phyloP scores from a whole-genome alignment of 2,888 invertebrate species.

The Phorcus lineatus region DNA sequence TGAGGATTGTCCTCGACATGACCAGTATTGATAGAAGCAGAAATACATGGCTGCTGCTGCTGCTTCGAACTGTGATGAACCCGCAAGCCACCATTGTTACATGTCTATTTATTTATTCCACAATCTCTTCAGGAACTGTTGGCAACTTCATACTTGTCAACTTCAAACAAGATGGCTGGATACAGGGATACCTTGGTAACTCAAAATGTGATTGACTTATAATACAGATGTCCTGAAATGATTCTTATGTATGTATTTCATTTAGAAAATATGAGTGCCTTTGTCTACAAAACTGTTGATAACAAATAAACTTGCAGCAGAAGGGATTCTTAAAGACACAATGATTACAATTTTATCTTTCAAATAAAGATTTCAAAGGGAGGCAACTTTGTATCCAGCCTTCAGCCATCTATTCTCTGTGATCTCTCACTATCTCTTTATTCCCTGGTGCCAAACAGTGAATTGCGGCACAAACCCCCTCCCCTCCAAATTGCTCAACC shows the following conservation, averaged over 20 bases:
- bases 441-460: constrained; percentile 17
- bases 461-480: background rate
- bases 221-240: no score
- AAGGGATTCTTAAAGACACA: no score
- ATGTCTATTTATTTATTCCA: constrained; percentile 13
- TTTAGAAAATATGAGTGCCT: no score
- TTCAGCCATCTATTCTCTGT: background rate
- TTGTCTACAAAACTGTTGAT: no score
- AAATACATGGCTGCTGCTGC: no score
- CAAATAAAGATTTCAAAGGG: no score
- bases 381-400: background rate
- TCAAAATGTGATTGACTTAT: no score
- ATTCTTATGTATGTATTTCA: no score
- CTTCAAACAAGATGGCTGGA: no score
- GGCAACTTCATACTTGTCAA: background rate
- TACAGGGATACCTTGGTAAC: no score
- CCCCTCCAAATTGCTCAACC: background rate
- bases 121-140: constrained; percentile 14
- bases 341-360: no score
- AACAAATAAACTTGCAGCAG: no score
- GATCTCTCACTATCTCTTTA: constrained; percentile 12
- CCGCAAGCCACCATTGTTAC: background rate
- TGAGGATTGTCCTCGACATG: background rate
- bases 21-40: background rate
- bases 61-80: background rate